These are phyloP conservation scores for Euglossa dilemma DNA, from an alignment of 1,140 invertebrate species.

Conservation along the genomic window DNA sequence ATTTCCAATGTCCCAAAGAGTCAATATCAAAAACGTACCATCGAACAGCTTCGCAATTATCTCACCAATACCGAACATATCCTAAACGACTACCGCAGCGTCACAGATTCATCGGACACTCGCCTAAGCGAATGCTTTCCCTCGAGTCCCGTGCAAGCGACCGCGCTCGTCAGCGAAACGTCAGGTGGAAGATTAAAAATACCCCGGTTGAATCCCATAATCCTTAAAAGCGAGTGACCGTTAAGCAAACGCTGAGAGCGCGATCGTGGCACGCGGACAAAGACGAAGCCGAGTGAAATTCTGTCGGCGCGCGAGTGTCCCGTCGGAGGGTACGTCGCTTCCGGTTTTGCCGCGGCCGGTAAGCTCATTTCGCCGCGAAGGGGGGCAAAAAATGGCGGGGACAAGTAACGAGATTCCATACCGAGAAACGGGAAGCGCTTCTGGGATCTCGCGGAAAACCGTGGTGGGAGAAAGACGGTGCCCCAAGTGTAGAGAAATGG, in stretches of 20 bases:
- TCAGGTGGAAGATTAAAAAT: background rate
- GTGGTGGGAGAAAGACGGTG: background rate
- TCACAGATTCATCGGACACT: too few species aligned
- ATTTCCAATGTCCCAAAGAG: too few species aligned
- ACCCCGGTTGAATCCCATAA: background rate
- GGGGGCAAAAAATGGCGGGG: constrained; percentile 15
- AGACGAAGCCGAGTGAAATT: background rate
- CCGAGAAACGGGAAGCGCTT: constrained; percentile 15
- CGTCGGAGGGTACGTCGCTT: constrained; percentile 16
- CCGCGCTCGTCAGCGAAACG: too few species aligned
- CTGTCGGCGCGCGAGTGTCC: background rate
- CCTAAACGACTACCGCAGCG: too few species aligned
- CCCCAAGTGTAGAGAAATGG: constrained; percentile 33
- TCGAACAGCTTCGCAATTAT: too few species aligned
- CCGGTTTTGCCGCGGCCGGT: constrained; percentile 30
- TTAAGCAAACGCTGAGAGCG: background rate
- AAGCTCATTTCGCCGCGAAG: constrained; percentile 12
- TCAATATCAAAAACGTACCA: too few species aligned
- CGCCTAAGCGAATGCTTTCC: too few species aligned
- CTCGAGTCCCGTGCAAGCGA: too few species aligned
- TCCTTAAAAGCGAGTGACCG: background rate
- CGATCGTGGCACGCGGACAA: background rate
- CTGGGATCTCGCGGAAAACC: constrained; percentile 8
- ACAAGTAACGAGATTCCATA: constrained; percentile 37
- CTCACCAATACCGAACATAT: too few species aligned